These are phyloP conservation scores for Acleris sparsana DNA, from an alignment of 2,888 invertebrate genomes.

Conservation along the genomic window DNA sequence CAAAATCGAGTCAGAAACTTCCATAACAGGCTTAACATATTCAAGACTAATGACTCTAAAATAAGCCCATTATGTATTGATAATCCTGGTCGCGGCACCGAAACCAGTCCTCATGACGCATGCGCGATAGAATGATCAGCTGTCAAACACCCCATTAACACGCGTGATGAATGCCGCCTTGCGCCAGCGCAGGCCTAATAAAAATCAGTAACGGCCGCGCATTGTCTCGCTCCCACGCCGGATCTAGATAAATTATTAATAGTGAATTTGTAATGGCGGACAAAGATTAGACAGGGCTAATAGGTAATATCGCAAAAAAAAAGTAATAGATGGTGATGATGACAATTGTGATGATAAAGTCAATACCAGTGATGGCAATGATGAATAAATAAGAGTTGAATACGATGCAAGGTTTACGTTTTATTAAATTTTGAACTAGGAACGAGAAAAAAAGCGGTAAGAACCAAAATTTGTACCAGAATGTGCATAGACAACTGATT, in stretches of 20 bases:
- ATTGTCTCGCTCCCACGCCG: slow-evolving; percentile 77
- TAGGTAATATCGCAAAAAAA: not conserved
- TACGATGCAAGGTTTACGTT: too few relatives aligned
- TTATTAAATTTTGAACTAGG: too few relatives aligned
- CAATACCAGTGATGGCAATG: not conserved
- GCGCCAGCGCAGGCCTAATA: slow-evolving; percentile 51
- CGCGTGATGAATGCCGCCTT: slow-evolving; percentile 48
- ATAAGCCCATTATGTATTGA: too few relatives aligned
- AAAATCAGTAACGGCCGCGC: slow-evolving; percentile 66
- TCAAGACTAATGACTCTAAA: too few relatives aligned
- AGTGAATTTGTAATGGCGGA: slow-evolving; percentile 75
- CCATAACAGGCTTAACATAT: too few relatives aligned
- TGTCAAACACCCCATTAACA: slow-evolving; percentile 37
- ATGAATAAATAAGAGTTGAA: not conserved
- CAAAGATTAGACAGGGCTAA: slow-evolving; percentile 50
- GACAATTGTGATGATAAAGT: not conserved
- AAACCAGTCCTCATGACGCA: slow-evolving; percentile 21
- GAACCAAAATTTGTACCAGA: too few relatives aligned
- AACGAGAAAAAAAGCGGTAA: too few relatives aligned
- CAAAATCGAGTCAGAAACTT: too few relatives aligned
- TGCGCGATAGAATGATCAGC: slow-evolving; percentile 31
- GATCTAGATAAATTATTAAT: slow-evolving; percentile 82
- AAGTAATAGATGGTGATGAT: not conserved
- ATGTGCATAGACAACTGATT: too few relatives aligned
- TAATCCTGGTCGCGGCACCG: not conserved